These are phyloP conservation scores for Corydoras maculifer DNA, from an alignment of 2,113 vertebrate species.

Conservation along the genomic window DNA sequence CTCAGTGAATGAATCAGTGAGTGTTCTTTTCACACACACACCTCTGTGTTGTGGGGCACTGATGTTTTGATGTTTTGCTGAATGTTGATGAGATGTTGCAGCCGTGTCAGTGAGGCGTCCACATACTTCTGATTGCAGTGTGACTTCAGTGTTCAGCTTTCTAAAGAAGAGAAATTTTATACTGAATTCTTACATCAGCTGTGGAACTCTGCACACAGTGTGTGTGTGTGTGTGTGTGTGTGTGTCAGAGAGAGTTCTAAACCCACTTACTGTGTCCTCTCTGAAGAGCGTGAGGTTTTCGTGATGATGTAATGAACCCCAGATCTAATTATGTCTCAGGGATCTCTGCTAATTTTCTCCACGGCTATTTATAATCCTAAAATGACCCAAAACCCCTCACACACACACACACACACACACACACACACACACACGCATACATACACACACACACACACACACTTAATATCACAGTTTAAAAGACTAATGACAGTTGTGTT, in stretches of 20 bases:
- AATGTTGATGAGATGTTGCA: too few species aligned
- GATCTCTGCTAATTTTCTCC: conserved; percentile 10
- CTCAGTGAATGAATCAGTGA: too few species aligned
- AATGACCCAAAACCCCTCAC: conserved; percentile 25
- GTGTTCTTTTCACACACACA: too few species aligned
- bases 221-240: conserved; percentile 5
- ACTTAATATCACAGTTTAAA: not conserved
- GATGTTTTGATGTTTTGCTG: too few species aligned
- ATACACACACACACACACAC: conserved; percentile 1
- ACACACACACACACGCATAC: conserved; percentile 6
- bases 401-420: conserved; percentile 1
- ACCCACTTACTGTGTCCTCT: not conserved
- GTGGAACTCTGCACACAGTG: not conserved
- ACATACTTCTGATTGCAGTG: too few species aligned
- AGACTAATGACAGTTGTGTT: not conserved
- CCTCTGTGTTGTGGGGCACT: too few species aligned
- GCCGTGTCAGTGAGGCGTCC: too few species aligned
- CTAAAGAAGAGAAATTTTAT: not conserved
- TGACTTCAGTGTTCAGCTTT: too few species aligned
- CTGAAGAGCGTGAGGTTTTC: not conserved
- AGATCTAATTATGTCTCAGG: conserved; percentile 12
- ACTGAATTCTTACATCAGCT: not conserved
- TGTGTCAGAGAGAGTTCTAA: not conserved
- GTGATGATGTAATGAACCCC: not conserved
- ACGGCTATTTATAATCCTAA: conserved; percentile 24